These are phyloP conservation scores for Alligator sinensis DNA, from an alignment of 2,113 vertebrate genomes.

Conservation along the genomic window DNA sequence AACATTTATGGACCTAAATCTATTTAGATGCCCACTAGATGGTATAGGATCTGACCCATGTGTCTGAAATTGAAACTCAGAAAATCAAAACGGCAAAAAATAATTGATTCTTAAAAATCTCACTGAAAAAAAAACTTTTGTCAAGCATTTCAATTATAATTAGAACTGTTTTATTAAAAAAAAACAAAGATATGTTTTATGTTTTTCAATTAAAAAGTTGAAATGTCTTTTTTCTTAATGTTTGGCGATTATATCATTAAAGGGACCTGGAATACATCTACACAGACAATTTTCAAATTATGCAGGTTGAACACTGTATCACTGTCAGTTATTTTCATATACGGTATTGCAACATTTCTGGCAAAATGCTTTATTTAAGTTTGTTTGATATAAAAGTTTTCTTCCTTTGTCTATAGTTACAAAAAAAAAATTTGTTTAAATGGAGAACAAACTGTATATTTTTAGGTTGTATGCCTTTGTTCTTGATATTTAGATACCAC, in stretches of 20 bases:
- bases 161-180: not conserved
- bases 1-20: too few species aligned
- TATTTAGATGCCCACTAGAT: too few species aligned
- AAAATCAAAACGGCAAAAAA: not conserved
- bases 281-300: not conserved
- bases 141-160: not conserved
- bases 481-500: not conserved
- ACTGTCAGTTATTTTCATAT: not conserved
- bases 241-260: not conserved
- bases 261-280: not conserved
- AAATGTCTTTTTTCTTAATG: not conserved
- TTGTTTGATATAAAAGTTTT: too few species aligned
- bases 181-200: not conserved
- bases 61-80: not conserved
- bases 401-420: not conserved
- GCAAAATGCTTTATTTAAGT: not conserved
- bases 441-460: not conserved
- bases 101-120: not conserved
- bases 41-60: not conserved
- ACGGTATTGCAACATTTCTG: not conserved
- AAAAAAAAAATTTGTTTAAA: not conserved
- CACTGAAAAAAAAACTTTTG: not conserved
- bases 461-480: not conserved
- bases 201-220: not conserved
- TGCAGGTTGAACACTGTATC: not conserved